Base-by-base conservation (phyloP, 2,888 invertebrate genomes). In the Drosophila neonasuta region DNA sequence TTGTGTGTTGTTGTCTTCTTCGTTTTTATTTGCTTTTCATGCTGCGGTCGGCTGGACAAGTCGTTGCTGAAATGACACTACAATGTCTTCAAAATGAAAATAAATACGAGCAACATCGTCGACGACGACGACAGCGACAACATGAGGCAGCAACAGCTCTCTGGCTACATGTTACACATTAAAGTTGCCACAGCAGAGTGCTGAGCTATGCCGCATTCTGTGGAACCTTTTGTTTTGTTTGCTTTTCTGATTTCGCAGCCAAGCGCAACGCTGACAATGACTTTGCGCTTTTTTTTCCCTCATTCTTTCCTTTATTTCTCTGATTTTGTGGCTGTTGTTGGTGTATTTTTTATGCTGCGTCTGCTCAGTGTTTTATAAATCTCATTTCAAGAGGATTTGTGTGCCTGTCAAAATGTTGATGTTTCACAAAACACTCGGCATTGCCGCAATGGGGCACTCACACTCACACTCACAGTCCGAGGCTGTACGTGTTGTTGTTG, bases 211-310 rank as follows among this genome's bases (percentile, higher is more conserved):
- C 79, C 71, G 66, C 78, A 68, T 54, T 71, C 61, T 78, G 74
- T 69, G 79, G 79, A 60, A 64, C 60, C 74, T 54, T 41, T 41
- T 85, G 69, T 74, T 80, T 77, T 85, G 84, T 87, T 87, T 81
- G 84, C 71, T 68, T 80, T 87, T 83, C 67, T 74, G 81, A 77
- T 80, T 87, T 83, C 67, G 81, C 81, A 86, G 86, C 84, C 80
- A 83, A 87, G 88, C 88, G 81, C 81, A 87, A 80, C 86, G 82
- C 81, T 87, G 88, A 87, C 83, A 88, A 87, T 84, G 83, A 88
- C 87, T 84, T 82, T 79, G 86, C 83, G 60, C 79, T 81, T 88
- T 87, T 83, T 80, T 11, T 34, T 50, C 58, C 32, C 55, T 60
- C 51, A 54, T 41, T 54, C 58, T 68, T 60, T 60, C 57, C 60